Evolutionary conservation across 1,140 invertebrate species (phyloP).

Genomic region (Catajapyx aquilonaris): DNA sequence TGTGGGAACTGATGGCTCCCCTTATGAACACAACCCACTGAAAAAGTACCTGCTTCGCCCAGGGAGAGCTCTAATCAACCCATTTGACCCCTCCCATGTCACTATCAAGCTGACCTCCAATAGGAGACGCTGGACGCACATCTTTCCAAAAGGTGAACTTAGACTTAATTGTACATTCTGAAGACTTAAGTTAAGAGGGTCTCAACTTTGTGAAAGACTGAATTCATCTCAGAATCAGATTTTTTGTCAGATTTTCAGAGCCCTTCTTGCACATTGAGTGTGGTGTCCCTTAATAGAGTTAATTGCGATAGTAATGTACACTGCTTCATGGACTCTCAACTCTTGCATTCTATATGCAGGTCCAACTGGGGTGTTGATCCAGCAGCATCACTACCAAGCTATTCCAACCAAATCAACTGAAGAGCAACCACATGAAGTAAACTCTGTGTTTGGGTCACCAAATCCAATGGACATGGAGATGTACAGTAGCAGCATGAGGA

Average conservation of each 20-base stretch:
- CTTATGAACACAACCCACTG: neutral
- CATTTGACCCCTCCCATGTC: constrained; percentile 91
- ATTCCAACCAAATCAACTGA: constrained; percentile 31
- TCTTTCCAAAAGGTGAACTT: constrained; percentile 74
- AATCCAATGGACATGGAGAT: no score
- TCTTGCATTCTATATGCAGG: constrained; percentile 27
- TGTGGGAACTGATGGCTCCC: neutral
- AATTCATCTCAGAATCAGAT: no score
- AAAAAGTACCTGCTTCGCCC: constrained; percentile 30
- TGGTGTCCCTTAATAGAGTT: no score
- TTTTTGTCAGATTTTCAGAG: no score
- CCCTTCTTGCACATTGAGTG: no score
- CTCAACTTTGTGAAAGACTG: no score
- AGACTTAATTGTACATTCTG: no score
- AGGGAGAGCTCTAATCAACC: constrained; percentile 70
- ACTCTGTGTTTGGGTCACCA: neutral
- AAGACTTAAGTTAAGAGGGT: no score
- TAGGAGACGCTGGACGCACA: constrained; percentile 90
- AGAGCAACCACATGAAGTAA: neutral
- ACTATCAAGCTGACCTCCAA: constrained; percentile 94
- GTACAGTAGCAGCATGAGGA: no score
- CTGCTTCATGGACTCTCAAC: no score
- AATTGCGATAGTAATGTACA: no score
- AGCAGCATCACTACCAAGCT: constrained; percentile 82
- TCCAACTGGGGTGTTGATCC: constrained; percentile 67